Evolutionary conservation across 2,113 vertebrate species (phyloP).

Genomic region (Symphodus melops): DNA sequence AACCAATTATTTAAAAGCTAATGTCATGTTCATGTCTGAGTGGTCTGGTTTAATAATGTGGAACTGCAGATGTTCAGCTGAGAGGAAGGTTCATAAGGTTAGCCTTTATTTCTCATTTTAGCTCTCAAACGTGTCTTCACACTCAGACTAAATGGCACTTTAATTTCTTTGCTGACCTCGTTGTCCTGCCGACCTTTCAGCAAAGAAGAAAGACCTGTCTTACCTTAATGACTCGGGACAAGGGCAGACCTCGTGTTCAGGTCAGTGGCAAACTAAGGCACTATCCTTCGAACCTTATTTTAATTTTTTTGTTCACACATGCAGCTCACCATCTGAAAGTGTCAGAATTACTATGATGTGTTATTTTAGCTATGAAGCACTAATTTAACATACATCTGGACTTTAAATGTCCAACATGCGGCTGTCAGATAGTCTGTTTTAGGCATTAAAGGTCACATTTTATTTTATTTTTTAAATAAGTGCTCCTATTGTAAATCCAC

Average conservation of each 20-base stretch:
- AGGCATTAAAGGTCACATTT: no score
- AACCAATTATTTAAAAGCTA: conserved; percentile 50
- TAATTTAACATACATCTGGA: no score
- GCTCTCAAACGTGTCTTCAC: conserved; percentile 6
- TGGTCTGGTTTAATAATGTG: conserved; percentile 34
- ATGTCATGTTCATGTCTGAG: conserved; percentile 45
- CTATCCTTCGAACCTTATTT: no score
- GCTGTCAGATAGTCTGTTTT: no score
- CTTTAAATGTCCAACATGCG: no score
- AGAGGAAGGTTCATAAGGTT: conserved; percentile 18
- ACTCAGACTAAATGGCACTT: conserved; percentile 35
- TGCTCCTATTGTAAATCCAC: no score
- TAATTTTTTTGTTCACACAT: neutral
- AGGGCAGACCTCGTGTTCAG: neutral
- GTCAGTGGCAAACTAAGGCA: neutral
- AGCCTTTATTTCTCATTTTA: conserved; percentile 32
- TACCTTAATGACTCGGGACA: neutral
- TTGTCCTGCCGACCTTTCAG: conserved; percentile 22
- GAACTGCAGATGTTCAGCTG: conserved; percentile 19
- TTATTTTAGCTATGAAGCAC: no score
- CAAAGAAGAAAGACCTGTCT: conserved; percentile 1
- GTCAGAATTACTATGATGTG: no score
- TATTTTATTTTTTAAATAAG: no score
- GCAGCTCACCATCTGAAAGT: no score
- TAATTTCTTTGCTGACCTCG: conserved; percentile 27